Evolutionary conservation across 2,113 vertebrate species (phyloP), one percentile per base, ranked within the genome.

Genomic region (Orycteropus afer): DNA sequence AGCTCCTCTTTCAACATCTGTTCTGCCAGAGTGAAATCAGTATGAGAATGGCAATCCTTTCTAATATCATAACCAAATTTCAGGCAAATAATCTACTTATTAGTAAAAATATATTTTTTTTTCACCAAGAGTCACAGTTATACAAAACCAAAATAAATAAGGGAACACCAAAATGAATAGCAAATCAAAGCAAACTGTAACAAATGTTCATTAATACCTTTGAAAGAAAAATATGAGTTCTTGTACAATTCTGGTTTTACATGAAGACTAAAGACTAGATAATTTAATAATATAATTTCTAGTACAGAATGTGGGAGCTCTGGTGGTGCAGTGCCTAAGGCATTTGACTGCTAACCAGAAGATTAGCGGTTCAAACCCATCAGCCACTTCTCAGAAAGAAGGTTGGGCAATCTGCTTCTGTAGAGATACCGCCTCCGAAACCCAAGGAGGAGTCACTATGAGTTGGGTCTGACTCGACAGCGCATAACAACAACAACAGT

Each of bases 161-260:
- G 23, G 13, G 49, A n/a, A 22, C 40, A 45, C 37, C 79, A 1
- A 73, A 40, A 65, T 45, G 18, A 71, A 87, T 63, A 47, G n/a
- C 40, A 83, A 45, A 78, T 51, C 6, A 40, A 63, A 76, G 57
- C 18, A 90, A 86, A 25, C n/a, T 49, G 76, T 42, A 87, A 90
- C 15, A 5, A 77, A 71, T 40, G 10, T 23, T 67, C 18, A 67
- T 42, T 49, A 86, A 49, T 71, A 17, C 14, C 59, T 67, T 23
- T 32, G n/a, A 80, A 86, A 87, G 65, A 90, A 18, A 74, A 84
- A 87, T 61, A 73, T 82, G 47, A 89, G 83, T 29, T 89, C 78
- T 59, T n/a, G 27, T 2, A 59, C 78, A 22, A 73, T 69, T 59
- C 42, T 86, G 59, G 40, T 32, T 45, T 47, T 49, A 83, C 42